Evolutionary conservation across 2,797 vertebrate species (phyloP).

Genomic region (Poeciliopsis infans): DNA sequence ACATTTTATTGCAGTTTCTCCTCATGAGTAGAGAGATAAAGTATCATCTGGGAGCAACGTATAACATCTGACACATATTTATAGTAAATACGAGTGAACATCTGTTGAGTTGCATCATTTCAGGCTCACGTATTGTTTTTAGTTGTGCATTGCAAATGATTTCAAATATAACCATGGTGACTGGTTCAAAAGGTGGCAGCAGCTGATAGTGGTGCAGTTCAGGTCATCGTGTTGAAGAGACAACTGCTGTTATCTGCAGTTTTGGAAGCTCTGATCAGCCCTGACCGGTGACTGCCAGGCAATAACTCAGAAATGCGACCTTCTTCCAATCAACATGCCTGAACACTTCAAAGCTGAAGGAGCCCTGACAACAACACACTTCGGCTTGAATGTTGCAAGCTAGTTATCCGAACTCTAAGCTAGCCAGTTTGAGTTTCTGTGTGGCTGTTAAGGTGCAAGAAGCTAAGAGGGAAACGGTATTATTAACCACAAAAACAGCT

Average conservation of each 20-base stretch:
- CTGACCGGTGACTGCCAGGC: not conserved
- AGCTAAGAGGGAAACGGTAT: not conserved
- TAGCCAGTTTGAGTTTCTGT: not conserved
- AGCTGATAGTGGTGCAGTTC: not conserved
- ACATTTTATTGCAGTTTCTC: not conserved
- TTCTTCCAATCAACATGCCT: not conserved
- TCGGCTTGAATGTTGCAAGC: not conserved
- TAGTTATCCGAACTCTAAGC: not conserved
- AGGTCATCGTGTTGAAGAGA: not conserved
- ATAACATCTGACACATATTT: not conserved
- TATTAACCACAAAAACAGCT: not conserved
- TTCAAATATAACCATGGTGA: not conserved
- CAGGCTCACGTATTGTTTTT: not conserved
- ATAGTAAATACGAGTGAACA: not conserved
- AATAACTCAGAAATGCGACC: not conserved
- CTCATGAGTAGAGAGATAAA: too few species aligned
- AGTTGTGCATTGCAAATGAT: not conserved
- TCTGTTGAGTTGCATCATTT: not conserved
- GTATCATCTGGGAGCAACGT: too few species aligned
- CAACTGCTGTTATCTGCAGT: not conserved
- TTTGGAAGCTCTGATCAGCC: not conserved
- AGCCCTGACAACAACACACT: not conserved
- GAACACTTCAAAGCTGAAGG: not conserved
- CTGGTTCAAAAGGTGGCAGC: not conserved
- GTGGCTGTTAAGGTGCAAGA: not conserved